Conservation (phyloP, 2,888 invertebrate species). For the Trachelus troglodyta region DNA sequence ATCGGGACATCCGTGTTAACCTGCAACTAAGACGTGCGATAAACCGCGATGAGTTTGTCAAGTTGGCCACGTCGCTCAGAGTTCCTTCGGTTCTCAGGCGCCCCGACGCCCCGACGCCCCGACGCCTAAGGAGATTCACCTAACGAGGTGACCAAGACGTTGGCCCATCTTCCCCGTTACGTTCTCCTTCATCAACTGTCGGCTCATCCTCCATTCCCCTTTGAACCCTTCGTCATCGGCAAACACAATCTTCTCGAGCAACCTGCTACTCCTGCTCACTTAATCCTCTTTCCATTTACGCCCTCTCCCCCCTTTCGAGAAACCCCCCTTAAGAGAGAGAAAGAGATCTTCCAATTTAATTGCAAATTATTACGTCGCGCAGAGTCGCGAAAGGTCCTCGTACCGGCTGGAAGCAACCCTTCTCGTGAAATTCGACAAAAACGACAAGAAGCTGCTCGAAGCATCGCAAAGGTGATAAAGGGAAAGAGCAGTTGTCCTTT, state of each 20-base stretch:
- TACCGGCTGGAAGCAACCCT: too few relatives aligned
- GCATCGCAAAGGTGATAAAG: too few relatives aligned
- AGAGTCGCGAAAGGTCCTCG: conserved; percentile 9
- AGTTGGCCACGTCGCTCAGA: too few relatives aligned
- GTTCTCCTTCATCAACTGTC: conserved; percentile 14
- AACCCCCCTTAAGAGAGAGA: too few relatives aligned
- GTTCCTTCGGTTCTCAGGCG: too few relatives aligned
- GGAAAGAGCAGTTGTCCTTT: too few relatives aligned
- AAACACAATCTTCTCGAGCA: conserved; percentile 43
- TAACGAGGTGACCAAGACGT: conserved; percentile 7
- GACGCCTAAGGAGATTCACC: background rate
- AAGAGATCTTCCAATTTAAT: conserved; percentile 31
- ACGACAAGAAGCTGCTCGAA: too few relatives aligned
- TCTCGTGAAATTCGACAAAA: background rate
- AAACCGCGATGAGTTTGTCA: too few relatives aligned
- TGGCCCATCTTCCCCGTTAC: background rate
- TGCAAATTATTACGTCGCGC: conserved; percentile 28
- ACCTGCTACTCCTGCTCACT: conserved; percentile 33
- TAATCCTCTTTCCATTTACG: conserved; percentile 5
- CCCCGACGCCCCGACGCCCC: too few relatives aligned
- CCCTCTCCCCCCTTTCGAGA: too few relatives aligned
- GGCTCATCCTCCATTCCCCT: conserved; percentile 37
- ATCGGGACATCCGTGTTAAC: too few relatives aligned
- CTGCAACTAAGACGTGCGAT: too few relatives aligned
- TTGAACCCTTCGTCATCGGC: conserved; percentile 43